A percentile compares a stretch with the other conserved stretches of the same genome.
Evolutionary conservation across 2,113 vertebrate species (phyloP).

Genomic region (Motacilla alba): DNA sequence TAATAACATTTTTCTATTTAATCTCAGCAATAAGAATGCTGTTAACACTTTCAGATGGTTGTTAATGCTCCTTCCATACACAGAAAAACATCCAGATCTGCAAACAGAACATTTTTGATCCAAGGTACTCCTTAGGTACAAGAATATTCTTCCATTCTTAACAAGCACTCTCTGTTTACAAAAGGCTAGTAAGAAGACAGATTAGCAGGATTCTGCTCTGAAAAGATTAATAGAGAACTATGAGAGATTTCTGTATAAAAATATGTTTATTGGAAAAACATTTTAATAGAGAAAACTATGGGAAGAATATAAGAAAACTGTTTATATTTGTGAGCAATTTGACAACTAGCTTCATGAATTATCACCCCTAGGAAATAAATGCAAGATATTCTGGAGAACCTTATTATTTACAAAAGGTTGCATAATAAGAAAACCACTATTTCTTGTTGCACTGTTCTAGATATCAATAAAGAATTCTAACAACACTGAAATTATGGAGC

Average conservation of each 20-base stretch:
- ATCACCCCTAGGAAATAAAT: not conserved
- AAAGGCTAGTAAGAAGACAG: not conserved
- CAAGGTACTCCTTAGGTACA: not conserved
- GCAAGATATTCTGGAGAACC: not conserved
- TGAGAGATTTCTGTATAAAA: not conserved
- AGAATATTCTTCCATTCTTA: not conserved
- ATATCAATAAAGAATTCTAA: not conserved
- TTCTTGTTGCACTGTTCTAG: not conserved
- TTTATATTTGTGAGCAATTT: not conserved
- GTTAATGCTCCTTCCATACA: not conserved
- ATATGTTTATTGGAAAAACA: not conserved
- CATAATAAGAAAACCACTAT: not conserved
- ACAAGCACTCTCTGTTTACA: not conserved
- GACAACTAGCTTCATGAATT: not conserved
- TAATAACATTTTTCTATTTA: not conserved
- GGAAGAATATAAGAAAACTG: not conserved
- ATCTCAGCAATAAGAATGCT: not conserved
- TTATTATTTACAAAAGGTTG: not conserved
- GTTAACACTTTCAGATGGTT: not conserved
- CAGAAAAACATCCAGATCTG: not conserved
- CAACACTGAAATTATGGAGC: not conserved
- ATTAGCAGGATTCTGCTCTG: not conserved
- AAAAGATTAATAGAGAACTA: not conserved
- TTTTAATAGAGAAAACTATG: not conserved
- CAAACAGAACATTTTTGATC: not conserved